Base-by-base conservation (phyloP, 1,140 invertebrate genomes). In the Zelostemma sp. region DNA sequence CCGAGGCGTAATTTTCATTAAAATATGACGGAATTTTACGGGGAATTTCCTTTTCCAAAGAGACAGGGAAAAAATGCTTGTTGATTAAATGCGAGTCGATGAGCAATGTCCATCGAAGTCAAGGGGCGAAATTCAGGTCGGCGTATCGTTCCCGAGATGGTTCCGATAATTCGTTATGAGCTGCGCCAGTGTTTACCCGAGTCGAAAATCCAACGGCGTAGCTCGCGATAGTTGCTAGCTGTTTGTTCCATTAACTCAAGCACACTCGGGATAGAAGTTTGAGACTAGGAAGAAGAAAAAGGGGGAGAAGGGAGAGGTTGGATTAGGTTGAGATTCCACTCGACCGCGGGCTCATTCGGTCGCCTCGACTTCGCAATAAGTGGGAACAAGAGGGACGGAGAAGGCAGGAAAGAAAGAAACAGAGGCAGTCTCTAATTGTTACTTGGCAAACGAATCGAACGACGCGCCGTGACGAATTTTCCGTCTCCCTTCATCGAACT, bases 231-330 rank as follows among this genome's bases (percentile, higher is more conserved):
- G 45, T 65, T 59, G 57, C 51, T 55, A 33, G 61, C 61, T 65
- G 68, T 70, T 70, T 70, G 68, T 70, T 65, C 68, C 68, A 70
- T 70, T 70, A 70, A 70, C 67, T 70, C 50, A 53, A 70, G 62
- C 21, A 61, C 58, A 65, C 68, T 70, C 58, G 54, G 60, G 45
- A 41, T 12, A 45, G 45, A 61, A 70, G 53, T 70, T 70, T 47
- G 54, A 57, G 55, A 33, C 46, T 47, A 11, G 6, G 25, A 16
- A n/a, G 47, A 14, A 33, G 21, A 49, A 33, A 28, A 28, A 14
- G 47, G 12, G 47, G 16, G 11, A 11, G n/a, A n/a, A n/a, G n/a
- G n/a, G n/a, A n/a, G 19, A 47, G 19, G 8, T 28, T 28, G 45
- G 16, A 6, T 18, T 19, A 16, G 45, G 45, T 19, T 25, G 45